Evolutionary conservation across 2,797 vertebrate species (phyloP).

Genomic region (Premnoplex brunnescens): DNA sequence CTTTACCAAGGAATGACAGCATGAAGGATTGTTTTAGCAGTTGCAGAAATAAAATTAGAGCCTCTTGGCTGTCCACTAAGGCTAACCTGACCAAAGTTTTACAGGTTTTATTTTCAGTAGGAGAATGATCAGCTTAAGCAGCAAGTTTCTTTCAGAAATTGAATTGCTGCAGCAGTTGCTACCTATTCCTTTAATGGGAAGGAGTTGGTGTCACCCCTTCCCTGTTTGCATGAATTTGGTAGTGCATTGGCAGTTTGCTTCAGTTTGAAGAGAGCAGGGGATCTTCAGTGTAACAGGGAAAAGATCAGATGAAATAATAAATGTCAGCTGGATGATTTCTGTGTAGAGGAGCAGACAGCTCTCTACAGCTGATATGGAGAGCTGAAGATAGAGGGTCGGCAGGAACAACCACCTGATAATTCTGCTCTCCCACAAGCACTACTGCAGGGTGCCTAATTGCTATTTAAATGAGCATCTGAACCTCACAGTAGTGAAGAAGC

Average conservation of each 20-base stretch:
- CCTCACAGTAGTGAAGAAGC: neutral
- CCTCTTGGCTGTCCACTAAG: neutral
- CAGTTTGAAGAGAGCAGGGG: neutral
- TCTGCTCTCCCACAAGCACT: neutral
- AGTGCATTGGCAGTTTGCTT: neutral
- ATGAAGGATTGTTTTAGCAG: neutral
- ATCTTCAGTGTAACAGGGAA: neutral
- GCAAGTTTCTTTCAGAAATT: neutral
- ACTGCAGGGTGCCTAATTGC: neutral
- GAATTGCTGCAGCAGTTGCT: neutral
- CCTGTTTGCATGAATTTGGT: neutral
- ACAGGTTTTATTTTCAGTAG: neutral
- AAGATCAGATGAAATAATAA: neutral
- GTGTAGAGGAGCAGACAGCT: neutral
- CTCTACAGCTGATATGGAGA: rapidly evolving
- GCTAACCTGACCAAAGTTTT: neutral
- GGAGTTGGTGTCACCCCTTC: neutral
- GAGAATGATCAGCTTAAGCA: neutral
- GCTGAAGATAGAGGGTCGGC: neutral
- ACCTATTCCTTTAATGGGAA: neutral
- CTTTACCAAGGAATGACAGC: neutral
- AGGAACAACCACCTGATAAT: neutral
- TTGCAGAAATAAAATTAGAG: neutral
- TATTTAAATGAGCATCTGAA: neutral
- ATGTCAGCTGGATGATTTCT: neutral